phyloP scores from a whole-genome alignment of 2,797 vertebrate genomes.

The Propithecus perrieri region DNA sequence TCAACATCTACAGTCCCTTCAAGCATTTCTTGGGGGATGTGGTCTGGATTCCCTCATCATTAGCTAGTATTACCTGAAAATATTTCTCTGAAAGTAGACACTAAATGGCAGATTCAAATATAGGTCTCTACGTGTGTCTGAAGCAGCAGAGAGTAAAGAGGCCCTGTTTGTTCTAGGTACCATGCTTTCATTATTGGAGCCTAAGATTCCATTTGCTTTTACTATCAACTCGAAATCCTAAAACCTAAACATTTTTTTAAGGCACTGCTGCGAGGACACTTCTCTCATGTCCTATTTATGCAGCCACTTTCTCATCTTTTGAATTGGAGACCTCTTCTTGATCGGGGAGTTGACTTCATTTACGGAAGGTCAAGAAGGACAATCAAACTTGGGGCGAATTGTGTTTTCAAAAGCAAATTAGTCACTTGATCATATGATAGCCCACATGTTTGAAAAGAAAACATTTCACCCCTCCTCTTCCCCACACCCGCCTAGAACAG shows the following conservation, averaged over 20 bases:
- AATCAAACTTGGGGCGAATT: not conserved
- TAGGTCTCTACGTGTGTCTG: not conserved
- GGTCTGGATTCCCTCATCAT: not conserved
- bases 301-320: not conserved
- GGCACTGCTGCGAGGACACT: not conserved
- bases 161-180: not conserved
- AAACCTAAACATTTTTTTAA: not conserved
- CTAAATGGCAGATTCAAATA: not conserved
- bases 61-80: not conserved
- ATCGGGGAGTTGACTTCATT: not conserved
- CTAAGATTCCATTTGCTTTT: not conserved
- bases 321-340: not conserved
- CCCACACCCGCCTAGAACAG: not conserved
- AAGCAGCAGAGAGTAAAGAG: not conserved
- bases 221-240: not conserved
- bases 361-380: not conserved
- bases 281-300: not conserved
- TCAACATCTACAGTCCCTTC: too few relatives aligned
- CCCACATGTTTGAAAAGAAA: not conserved
- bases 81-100: not conserved
- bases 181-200: not conserved
- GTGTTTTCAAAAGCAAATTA: not conserved
- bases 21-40: too few relatives aligned
- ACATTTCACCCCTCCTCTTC: not conserved
- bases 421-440: not conserved